A percentile compares a stretch with the other conserved stretches of the same genome.
Conservation (phyloP, 2,797 vertebrate species). For the Microhierax caerulescens region DNA sequence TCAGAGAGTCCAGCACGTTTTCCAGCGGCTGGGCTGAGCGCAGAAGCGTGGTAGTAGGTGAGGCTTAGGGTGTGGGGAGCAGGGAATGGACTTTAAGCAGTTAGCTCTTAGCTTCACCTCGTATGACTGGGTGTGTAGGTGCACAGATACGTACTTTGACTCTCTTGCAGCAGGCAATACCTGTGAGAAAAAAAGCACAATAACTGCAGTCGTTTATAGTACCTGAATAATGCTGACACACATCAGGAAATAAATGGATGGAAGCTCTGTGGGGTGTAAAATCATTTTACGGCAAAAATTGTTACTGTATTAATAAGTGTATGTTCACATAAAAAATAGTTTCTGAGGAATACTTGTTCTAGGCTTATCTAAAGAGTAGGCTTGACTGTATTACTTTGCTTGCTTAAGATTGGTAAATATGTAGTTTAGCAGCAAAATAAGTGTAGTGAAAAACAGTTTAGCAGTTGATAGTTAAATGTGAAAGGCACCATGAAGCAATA, state of each 20-base stretch:
- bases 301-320: neutral
- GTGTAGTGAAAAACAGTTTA: neutral
- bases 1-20: neutral
- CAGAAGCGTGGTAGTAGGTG: neutral
- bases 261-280: neutral
- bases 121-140: slow-evolving; percentile 16
- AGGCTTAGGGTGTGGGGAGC: slow-evolving; percentile 26
- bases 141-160: slow-evolving; percentile 35
- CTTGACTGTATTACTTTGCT: neutral
- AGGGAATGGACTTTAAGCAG: slow-evolving; percentile 20
- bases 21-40: neutral
- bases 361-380: neutral
- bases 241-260: neutral
- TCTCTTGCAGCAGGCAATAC: neutral
- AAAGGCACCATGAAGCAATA: neutral
- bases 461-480: neutral
- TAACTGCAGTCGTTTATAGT: neutral
- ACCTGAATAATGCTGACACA: neutral
- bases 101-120: slow-evolving; percentile 1
- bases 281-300: neutral
- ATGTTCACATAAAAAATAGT: rapidly evolving
- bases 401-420: neutral
- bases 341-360: neutral
- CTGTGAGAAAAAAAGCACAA: slow-evolving; percentile 20
- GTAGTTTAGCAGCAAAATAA: neutral